Evolutionary conservation across 2,113 vertebrate genomes (phyloP), one percentile per base, ranked within the genome.

Genomic region (Neomonachus schauinslandi): DNA sequence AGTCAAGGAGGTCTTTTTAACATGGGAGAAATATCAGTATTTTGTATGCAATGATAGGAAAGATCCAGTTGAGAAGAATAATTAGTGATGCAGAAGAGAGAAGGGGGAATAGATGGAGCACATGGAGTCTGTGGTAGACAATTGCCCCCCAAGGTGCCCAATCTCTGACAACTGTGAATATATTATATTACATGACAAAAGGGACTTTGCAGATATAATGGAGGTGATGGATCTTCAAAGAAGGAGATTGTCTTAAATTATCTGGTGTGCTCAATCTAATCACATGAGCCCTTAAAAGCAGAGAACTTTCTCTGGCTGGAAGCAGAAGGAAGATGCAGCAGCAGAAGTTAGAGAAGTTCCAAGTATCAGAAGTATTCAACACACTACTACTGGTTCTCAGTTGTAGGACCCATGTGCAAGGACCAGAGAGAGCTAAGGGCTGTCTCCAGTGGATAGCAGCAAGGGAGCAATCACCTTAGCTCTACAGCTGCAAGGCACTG

Each of bases 261-360:
- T 49, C 5, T 63, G 16, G 19, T 74, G 31, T 93, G 18, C 39
- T 63, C 26, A 76, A 4, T 89, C 31, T 93, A 91, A 76, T 91
- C 63, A 76, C 46, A 71, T n/a, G 55, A 93, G 19, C 10, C 49
- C 36, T 92, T 95, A 80, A 94, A 92, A 96, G 36, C 14, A 91
- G 61, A 84, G 12, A 57, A 79, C 1, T 67, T 53, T 79, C 79
- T 94, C 53, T 94, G n/a, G 22, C 51, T 94, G 7, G 39, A 83
- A 83, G 61, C 36, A 82, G 51, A 84, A 94, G 7, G 65, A 26
- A 94, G n/a, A 92, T 33, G 12, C 1, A 88, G 61, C 31, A 42
- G 57, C 22, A 94, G 39, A 84, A 83, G 0, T 42, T 36, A 67
- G 42, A 94, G 39, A 55, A 57, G 83, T 93, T 91, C 49, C 28